Evolutionary conservation across 2,113 vertebrate species (phyloP).

Genomic region (Chaetodon trifascialis): DNA sequence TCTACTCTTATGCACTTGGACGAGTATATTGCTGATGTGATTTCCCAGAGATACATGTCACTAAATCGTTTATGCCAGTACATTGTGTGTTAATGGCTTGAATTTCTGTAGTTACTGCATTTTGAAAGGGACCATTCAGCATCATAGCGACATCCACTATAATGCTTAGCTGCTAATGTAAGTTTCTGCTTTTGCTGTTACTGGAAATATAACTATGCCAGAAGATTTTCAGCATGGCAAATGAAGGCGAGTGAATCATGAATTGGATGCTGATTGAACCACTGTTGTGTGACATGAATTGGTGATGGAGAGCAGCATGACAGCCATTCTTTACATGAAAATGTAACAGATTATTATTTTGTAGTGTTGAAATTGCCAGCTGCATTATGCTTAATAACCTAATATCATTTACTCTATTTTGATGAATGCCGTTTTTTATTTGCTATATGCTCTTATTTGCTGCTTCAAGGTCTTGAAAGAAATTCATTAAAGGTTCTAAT

Average conservation of each 20-base stretch:
- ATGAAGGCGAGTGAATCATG: slow-evolving; percentile 36
- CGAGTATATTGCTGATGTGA: neutral
- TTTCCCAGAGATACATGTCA: neutral
- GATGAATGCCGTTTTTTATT: slow-evolving; percentile 29
- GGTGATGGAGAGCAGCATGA: slow-evolving; percentile 26
- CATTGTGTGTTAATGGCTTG: neutral
- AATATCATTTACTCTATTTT: slow-evolving; percentile 29
- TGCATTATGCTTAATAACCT: slow-evolving; percentile 45
- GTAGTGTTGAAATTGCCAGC: slow-evolving; percentile 41
- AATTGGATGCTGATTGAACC: slow-evolving; percentile 57
- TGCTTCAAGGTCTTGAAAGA: slow-evolving; percentile 12
- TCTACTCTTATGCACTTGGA: neutral
- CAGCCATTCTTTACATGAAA: slow-evolving; percentile 42
- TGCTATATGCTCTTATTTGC: slow-evolving; percentile 28
- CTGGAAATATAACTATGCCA: slow-evolving; percentile 28
- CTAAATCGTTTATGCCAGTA: neutral
- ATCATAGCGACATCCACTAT: neutral
- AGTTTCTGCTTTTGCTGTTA: slow-evolving; percentile 10
- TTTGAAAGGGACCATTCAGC: slow-evolving; percentile 9
- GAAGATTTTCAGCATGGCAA: slow-evolving; percentile 45
- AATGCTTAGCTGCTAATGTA: slow-evolving; percentile 3
- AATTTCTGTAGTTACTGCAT: neutral
- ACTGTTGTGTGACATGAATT: slow-evolving; percentile 48
- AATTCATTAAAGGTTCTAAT: slow-evolving; percentile 21
- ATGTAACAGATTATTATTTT: slow-evolving; percentile 47